Base-by-base conservation (phyloP, 2,113 vertebrate genomes). In the Micronycteris hirsuta region DNA sequence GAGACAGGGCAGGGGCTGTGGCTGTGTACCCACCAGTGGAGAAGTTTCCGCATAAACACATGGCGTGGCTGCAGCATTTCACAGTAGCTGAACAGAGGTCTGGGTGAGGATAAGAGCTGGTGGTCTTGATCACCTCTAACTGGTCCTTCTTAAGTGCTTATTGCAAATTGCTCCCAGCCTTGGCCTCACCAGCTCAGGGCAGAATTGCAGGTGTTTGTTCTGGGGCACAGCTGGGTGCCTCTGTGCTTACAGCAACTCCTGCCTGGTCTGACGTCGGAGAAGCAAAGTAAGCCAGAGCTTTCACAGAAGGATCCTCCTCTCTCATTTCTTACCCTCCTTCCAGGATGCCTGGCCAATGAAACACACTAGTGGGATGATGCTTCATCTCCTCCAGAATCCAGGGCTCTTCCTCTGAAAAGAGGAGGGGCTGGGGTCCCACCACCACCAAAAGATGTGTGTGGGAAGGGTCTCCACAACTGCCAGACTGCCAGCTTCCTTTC, bases 401-500 rank as follows among this genome's bases (percentile, higher is more conserved):
- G 90, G 88, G 3, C 86, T 90, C 96, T 94, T 86, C 56, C 58
- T 93, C 67, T 47, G 7, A 24, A 47, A 77, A 77, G 76, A 68
- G 95, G 86, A 83, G 76, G 68, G 74, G 22, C 84, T 0, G 65
- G 36, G 83, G 38, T 89, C 71, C 93, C 97, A 96, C 90, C 94
- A 88, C 96, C 97, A 73, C 96, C 61, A 86, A 95, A 97, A 98
- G 97, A 96, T 94, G 97, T 97, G 97, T 97, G 56, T 47, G 71
- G 91, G 63, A 97, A 98, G 97, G 89, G 97, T 67, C 73, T 31
- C 58, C 45, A 15, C 89, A 89, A 47, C 98, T 97, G 98, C 98
- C 97, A 96, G 97, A 90, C 98, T 93, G 96, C 96, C 95, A 43
- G 95, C 97, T 98, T 98, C 98, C 98, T 97, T 95, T 97, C 97